Conservation (phyloP, 2,797 vertebrate species). For the Oryzias dopingdopingensis region DNA sequence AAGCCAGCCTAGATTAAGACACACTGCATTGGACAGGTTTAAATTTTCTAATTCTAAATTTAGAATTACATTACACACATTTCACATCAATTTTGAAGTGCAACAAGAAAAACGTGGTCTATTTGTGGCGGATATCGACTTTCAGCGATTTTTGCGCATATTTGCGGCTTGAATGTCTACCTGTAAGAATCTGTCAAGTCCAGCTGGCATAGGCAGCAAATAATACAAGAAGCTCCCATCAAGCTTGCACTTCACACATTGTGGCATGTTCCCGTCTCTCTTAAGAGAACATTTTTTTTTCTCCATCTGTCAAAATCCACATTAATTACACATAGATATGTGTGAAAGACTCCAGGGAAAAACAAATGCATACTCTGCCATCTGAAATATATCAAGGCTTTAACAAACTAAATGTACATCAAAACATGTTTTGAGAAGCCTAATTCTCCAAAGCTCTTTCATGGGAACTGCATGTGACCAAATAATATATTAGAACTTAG, state of each 20-base stretch:
- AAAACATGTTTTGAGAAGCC: constrained; percentile 48
- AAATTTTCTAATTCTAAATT: constrained; percentile 45
- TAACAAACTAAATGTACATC: constrained; percentile 68
- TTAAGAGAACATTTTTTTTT: constrained; percentile 74
- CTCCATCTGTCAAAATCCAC: constrained; percentile 85
- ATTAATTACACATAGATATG: constrained; percentile 84
- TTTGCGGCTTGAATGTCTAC: constrained; percentile 61
- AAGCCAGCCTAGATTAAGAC: constrained; percentile 59
- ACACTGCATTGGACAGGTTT: constrained; percentile 39
- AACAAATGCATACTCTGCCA: constrained; percentile 78
- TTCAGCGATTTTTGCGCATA: constrained; percentile 50
- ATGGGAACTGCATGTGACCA: constrained; percentile 28
- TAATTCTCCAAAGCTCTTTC: constrained; percentile 38
- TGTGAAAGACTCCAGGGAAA: constrained; percentile 77
- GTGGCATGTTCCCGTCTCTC: constrained; percentile 79
- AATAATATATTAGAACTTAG: constrained; percentile 23
- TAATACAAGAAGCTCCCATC: constrained; percentile 73
- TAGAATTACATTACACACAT: constrained; percentile 49
- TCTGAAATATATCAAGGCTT: constrained; percentile 68
- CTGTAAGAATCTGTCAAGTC: constrained; percentile 73
- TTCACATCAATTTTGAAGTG: constrained; percentile 45
- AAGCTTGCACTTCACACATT: constrained; percentile 81
- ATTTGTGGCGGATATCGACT: constrained; percentile 51
- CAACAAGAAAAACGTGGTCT: constrained; percentile 39
- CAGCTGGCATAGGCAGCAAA: constrained; percentile 73